Conservation (phyloP, 1,140 invertebrate species). For the Diorhabda sublineata region DNA sequence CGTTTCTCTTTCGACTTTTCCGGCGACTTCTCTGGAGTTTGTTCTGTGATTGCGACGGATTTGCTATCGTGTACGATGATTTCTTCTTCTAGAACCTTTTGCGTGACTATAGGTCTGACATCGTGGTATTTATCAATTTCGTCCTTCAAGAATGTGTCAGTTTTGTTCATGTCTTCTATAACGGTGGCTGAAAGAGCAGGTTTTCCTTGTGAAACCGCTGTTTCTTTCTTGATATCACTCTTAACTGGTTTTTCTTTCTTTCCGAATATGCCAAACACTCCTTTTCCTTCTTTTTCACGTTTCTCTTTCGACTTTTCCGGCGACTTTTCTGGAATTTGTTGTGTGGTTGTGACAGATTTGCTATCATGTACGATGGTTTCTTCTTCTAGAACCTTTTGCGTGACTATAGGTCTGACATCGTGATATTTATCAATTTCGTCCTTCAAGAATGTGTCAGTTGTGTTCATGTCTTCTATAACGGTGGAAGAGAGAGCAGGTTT, state of each 20-base stretch:
- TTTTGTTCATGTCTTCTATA: slow-evolving; percentile 18
- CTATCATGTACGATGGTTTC: not conserved
- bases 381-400: not conserved
- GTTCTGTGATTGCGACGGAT: not conserved
- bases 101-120: slow-evolving; percentile 20
- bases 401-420: slow-evolving; percentile 20
- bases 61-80: too few relatives aligned
- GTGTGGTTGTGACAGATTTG: not conserved
- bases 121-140: slow-evolving; percentile 32
- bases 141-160: slow-evolving; percentile 22
- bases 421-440: slow-evolving; percentile 31
- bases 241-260: slow-evolving; percentile 15
- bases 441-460: slow-evolving; percentile 22
- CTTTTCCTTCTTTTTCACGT: slow-evolving; percentile 4
- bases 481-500: slow-evolving; percentile 15
- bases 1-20: slow-evolving; percentile 7
- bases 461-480: slow-evolving; percentile 7
- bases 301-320: slow-evolving; percentile 3
- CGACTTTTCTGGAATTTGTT: not conserved
- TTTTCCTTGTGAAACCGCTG: not conserved
- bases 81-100: not conserved
- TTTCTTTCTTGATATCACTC: not conserved
- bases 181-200: slow-evolving; percentile 11
- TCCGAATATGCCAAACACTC: slow-evolving; percentile 23
- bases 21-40: not conserved